phyloP scores from a whole-genome alignment of 92 coral and sea anemone genomes.

The Porites divaricata region DNA sequence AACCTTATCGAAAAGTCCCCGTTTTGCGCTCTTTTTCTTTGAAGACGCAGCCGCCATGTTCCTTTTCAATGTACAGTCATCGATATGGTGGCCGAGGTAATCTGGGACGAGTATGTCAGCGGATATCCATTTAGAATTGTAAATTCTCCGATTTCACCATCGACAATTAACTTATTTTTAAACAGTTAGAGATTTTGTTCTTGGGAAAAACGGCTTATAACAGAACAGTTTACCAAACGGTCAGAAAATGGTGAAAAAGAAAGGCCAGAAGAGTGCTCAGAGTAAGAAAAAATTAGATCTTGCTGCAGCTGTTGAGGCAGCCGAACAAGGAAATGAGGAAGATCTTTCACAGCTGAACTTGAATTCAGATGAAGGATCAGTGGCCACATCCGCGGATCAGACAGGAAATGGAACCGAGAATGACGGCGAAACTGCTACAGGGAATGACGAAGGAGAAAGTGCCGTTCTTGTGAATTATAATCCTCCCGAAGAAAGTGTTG shows the following conservation, averaged over 20 bases:
- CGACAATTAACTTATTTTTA: not conserved
- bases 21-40: conserved; percentile 70
- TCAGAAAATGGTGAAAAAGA: conserved; percentile 69
- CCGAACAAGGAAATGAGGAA: conserved; percentile 76
- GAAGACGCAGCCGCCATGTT: conserved; percentile 79
- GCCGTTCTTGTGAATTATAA: conserved; percentile 39
- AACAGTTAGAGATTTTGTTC: not conserved
- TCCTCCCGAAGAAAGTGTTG: conserved; percentile 39
- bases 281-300: conserved; percentile 86
- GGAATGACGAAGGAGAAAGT: conserved; percentile 51
- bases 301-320: conserved; percentile 98
- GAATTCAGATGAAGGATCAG: conserved; percentile 26
- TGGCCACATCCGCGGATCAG: conserved; percentile 17
- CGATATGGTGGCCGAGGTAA: conserved; percentile 19
- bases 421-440: conserved; percentile 42
- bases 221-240: not conserved
- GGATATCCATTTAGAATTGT: not conserved
- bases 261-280: conserved; percentile 65
- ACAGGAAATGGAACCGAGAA: conserved; percentile 9
- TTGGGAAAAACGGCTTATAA: not conserved
- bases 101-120: conserved; percentile 29
- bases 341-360: conserved; percentile 53
- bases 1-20: conserved; percentile 66
- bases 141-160: not conserved
- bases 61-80: conserved; percentile 48